Evolutionary conservation across 2,797 vertebrate species (phyloP), one percentile per base, ranked within the genome.

Genomic region (Lophotriccus pileatus): DNA sequence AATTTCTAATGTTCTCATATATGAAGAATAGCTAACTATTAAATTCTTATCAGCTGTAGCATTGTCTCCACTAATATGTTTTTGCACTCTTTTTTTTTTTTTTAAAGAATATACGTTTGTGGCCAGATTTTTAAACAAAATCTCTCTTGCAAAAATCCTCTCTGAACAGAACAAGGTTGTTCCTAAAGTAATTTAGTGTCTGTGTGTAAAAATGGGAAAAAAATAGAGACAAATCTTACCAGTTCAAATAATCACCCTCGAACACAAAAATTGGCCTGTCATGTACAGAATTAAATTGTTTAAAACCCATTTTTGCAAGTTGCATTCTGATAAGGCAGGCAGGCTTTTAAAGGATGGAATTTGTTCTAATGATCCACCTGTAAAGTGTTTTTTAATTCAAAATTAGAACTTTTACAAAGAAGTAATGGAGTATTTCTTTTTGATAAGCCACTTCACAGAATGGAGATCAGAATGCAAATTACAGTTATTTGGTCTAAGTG

Each of bases 401-500:
- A 96, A 97, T 96, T 97, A 91, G 80, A 96, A 97, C 91, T 96
- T 94, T 70, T 60, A 87, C 83, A 87, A 44, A 90, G 73, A 93
- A 93, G 93, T 92, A 96, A 96, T 97, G 90, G 91, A 92, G 80
- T 96, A 96, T 92, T 97, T 94, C 94, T 96, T 97, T 96, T 88
- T 93, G 95, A 95, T 96, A 96, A 97, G 78, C 83, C 83, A 91
- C 90, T 97, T 95, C 94, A 96, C 79, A 93, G 92, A 95, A 93
- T 39, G 91, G 32, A 84, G 94, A 96, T 97, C 95, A 93, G 91
- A 96, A 94, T 92, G 94, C 84, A 97, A 97, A 97, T 97, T 96
- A 97, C 93, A 93, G 95, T 96, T 97, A 97, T 97, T 97, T 97
- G 80, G 85, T 94, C 49, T 96, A 97, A 97, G 94, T 96, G 96